phyloP scores from a whole-genome alignment of 2,113 vertebrate genomes.

The Cyanocitta stelleri region DNA sequence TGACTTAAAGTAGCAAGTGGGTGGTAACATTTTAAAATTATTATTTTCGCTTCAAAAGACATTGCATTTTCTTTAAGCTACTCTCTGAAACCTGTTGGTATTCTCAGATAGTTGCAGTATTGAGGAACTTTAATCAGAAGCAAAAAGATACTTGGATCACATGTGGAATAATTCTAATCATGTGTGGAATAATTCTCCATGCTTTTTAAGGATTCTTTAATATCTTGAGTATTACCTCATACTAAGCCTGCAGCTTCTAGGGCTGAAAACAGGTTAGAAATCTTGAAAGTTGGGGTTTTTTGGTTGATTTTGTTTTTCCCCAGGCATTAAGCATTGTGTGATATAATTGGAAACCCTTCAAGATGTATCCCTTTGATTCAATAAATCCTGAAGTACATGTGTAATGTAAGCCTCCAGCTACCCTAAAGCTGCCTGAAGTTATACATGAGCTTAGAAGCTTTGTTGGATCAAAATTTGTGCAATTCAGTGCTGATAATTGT shows the following conservation, averaged over 20 bases:
- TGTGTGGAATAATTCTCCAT: not conserved
- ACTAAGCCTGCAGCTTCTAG: not conserved
- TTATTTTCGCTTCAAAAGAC: not conserved
- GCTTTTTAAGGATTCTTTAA: not conserved
- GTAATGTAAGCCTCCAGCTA: not conserved
- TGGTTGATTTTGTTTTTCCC: not conserved
- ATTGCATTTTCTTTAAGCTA: not conserved
- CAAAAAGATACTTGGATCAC: not conserved
- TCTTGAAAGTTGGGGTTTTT: not conserved
- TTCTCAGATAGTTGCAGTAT: not conserved
- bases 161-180: not conserved
- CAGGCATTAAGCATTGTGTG: not conserved
- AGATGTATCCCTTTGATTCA: not conserved
- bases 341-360: not conserved
- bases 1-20: not conserved
- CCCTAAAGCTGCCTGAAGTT: not conserved
- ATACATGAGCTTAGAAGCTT: not conserved
- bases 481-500: not conserved
- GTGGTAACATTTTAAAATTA: not conserved
- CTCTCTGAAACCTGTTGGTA: not conserved
- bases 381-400: not conserved
- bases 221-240: not conserved
- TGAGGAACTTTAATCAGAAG: not conserved
- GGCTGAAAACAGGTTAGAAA: not conserved
- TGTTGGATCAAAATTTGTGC: conserved; percentile 15